Evolutionary conservation across 1,140 invertebrate species (phyloP).

Genomic region (Paraescarpia echinospica): DNA sequence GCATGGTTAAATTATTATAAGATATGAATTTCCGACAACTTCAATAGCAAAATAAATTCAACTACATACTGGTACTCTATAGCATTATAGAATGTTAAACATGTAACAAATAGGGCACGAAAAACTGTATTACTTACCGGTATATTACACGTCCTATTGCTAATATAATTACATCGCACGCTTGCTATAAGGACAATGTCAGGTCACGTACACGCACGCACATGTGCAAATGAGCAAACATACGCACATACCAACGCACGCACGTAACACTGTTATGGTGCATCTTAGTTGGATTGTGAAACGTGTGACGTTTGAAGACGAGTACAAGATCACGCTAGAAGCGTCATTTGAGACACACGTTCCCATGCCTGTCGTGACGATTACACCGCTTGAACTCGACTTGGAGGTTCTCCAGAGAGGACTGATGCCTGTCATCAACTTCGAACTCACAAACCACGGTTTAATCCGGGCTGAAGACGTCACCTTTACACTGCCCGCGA

Average conservation of each 20-base stretch:
- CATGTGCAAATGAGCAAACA: neutral
- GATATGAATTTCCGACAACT: too few species aligned
- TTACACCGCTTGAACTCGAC: slow-evolving; percentile 33
- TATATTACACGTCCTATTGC: too few species aligned
- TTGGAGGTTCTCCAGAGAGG: slow-evolving; percentile 32
- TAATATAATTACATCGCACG: too few species aligned
- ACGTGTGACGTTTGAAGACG: slow-evolving; percentile 33
- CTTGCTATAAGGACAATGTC: too few species aligned
- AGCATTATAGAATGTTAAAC: too few species aligned
- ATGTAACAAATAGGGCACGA: too few species aligned
- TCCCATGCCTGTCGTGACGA: slow-evolving; percentile 30
- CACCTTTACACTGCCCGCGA: slow-evolving; percentile 32
- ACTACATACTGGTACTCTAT: too few species aligned
- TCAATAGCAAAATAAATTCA: too few species aligned
- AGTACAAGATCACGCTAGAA: slow-evolving; percentile 34
- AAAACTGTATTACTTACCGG: too few species aligned
- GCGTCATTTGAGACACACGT: slow-evolving; percentile 35
- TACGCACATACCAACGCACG: too few species aligned
- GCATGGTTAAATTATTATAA: too few species aligned
- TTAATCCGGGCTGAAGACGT: slow-evolving; percentile 38
- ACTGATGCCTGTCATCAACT: slow-evolving; percentile 26
- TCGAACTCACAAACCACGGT: slow-evolving; percentile 38
- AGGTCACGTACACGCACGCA: too few species aligned
- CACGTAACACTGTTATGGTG: neutral
- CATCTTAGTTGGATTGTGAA: slow-evolving; percentile 31